These are phyloP conservation scores for Bombus consobrinus DNA, from an alignment of 1,140 invertebrate genomes.

Conservation along the genomic window DNA sequence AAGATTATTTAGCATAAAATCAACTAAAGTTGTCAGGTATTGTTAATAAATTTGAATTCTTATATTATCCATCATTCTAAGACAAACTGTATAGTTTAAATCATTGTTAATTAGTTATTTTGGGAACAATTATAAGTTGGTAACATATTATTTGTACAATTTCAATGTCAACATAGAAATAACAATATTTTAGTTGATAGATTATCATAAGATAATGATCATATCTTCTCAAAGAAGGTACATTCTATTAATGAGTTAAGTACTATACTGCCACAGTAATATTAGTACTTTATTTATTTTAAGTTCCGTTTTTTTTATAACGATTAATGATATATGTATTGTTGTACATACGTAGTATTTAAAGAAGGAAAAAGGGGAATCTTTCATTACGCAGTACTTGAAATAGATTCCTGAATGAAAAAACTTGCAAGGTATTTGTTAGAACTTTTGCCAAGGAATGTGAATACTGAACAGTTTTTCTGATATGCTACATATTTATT, in stretches of 20 bases:
- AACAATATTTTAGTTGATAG: conserved; percentile 29
- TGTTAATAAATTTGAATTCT: not conserved
- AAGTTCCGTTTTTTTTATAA: conserved; percentile 38
- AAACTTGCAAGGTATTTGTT: conserved; percentile 5
- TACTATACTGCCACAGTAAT: conserved; percentile 62
- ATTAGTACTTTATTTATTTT: conserved; percentile 53
- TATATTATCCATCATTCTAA: conserved; percentile 7
- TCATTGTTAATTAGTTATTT: conserved; percentile 37
- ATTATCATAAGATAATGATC: conserved; percentile 39
- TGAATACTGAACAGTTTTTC: conserved; percentile 63
- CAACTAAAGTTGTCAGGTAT: not conserved
- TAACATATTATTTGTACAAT: conserved; percentile 8
- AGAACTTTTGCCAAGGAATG: conserved; percentile 53
- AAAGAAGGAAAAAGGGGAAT: conserved; percentile 22
- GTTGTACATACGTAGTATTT: conserved; percentile 66
- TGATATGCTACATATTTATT: conserved; percentile 53
- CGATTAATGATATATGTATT: conserved; percentile 51
- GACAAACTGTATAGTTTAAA: conserved; percentile 5
- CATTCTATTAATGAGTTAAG: conserved; percentile 50
- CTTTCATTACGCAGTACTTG: conserved; percentile 24
- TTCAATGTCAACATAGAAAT: conserved; percentile 1
- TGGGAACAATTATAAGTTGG: conserved; percentile 20
- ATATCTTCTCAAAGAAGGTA: conserved; percentile 25
- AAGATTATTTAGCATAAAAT: conserved; percentile 5
- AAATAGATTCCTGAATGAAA: conserved; percentile 23